Evolutionary conservation across 2,797 vertebrate genomes (phyloP).

Genomic region (Chelmon rostratus): DNA sequence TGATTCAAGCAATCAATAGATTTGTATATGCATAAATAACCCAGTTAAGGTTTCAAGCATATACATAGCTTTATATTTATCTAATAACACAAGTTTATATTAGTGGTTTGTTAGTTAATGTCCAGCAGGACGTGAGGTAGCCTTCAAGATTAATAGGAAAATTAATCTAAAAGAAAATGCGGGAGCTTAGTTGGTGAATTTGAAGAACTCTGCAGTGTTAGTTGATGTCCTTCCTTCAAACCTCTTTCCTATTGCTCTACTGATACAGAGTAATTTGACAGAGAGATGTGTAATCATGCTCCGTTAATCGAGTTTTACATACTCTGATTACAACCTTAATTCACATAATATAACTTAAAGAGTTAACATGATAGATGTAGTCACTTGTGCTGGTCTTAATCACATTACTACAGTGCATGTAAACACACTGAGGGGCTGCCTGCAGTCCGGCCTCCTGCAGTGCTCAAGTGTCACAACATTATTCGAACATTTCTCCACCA

Average conservation of each 20-base stretch:
- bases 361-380: conserved; percentile 36
- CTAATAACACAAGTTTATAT: neutral
- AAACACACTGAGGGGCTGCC: conserved; percentile 56
- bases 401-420: conserved; percentile 53
- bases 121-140: neutral
- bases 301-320: conserved; percentile 26
- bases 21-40: neutral
- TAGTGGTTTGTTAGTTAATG: neutral
- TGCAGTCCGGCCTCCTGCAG: conserved; percentile 48
- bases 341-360: conserved; percentile 28
- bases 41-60: neutral
- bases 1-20: neutral
- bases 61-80: neutral
- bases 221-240: conserved; percentile 10
- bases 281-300: conserved; percentile 17
- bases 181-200: neutral
- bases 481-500: conserved; percentile 56
- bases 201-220: neutral
- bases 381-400: conserved; percentile 51
- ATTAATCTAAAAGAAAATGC: neutral
- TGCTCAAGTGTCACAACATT: conserved; percentile 62
- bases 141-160: neutral
- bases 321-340: conserved; percentile 32
- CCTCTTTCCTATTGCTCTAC: conserved; percentile 1
- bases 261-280: conserved; percentile 16